phyloP scores from a whole-genome alignment of 2,113 vertebrate genomes.

The Centropristis striata region DNA sequence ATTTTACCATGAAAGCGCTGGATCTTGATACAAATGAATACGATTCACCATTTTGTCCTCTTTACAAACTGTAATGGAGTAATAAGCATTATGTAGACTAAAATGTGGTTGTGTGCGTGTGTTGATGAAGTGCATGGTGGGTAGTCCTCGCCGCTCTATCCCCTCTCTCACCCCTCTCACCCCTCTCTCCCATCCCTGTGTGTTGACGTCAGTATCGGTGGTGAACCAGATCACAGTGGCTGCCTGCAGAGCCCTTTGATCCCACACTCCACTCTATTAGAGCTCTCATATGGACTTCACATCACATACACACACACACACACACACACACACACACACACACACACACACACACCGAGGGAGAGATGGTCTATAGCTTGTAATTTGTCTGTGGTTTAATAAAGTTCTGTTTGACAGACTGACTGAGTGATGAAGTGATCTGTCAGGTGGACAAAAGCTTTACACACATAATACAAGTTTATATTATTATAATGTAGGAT shows the following conservation, averaged over 20 bases:
- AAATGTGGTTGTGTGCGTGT: not conserved
- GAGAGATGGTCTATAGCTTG: conserved; percentile 41
- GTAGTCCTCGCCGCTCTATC: conserved; percentile 21
- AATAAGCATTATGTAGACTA: not conserved
- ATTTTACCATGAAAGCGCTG: too few species aligned
- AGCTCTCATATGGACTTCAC: conserved; percentile 53
- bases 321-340: conserved; percentile 23
- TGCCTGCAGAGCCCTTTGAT: conserved; percentile 65
- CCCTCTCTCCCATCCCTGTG: not conserved
- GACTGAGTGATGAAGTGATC: conserved; percentile 25
- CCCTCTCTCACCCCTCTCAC: conserved; percentile 15
- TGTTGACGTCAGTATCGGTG: conserved; percentile 53
- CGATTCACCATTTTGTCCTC: too few species aligned
- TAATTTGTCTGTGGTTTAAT: conserved; percentile 64
- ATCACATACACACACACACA: conserved; percentile 43
- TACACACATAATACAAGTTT: not conserved
- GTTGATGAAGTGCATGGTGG: not conserved
- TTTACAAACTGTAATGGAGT: not conserved
- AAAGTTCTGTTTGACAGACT: conserved; percentile 36
- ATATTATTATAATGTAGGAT: not conserved
- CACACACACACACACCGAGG: conserved; percentile 19
- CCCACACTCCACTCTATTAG: conserved; percentile 54
- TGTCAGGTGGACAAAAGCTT: conserved; percentile 21
- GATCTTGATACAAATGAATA: too few species aligned
- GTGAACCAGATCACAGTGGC: conserved; percentile 60